Percentiles rank a stretch among this genome's conserved stretches.
These are phyloP conservation scores for Cettia cetti DNA, from an alignment of 2,113 vertebrate species.

Conservation along the genomic window DNA sequence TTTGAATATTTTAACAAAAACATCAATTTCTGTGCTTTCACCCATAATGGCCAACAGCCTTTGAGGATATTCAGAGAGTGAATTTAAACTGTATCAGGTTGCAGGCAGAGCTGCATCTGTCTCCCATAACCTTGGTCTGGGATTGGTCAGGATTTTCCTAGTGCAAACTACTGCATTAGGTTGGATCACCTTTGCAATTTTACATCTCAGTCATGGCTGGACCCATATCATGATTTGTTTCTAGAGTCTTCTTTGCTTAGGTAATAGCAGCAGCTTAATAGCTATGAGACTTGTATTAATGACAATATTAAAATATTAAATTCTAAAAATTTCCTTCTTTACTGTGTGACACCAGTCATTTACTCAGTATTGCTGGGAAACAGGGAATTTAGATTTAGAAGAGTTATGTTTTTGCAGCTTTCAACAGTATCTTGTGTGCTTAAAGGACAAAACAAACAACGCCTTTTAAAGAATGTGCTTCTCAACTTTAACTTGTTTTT, in stretches of 20 bases:
- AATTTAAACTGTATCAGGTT: background rate
- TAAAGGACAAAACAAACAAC: background rate
- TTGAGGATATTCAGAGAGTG: background rate
- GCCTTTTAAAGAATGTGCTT: background rate
- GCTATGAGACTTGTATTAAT: background rate
- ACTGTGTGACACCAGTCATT: background rate
- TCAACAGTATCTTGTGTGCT: background rate
- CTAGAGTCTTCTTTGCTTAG: background rate
- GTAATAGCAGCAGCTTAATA: background rate
- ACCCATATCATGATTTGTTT: background rate
- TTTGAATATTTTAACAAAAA: background rate
- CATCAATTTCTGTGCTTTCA: background rate
- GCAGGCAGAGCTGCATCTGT: background rate
- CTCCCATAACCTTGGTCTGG: background rate
- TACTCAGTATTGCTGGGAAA: background rate
- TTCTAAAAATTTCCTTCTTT: background rate
- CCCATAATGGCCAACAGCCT: background rate
- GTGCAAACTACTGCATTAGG: background rate
- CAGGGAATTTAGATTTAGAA: background rate
- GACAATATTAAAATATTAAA: background rate
- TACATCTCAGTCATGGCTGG: background rate
- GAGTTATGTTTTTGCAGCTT: background rate
- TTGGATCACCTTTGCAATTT: background rate
- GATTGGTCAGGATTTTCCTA: background rate
- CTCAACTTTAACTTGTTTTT: background rate